A percentile compares a stretch with the other conserved stretches of the same genome.
phyloP scores from a whole-genome alignment of 2,797 vertebrate species.

The Synaphobranchus kaupii region DNA sequence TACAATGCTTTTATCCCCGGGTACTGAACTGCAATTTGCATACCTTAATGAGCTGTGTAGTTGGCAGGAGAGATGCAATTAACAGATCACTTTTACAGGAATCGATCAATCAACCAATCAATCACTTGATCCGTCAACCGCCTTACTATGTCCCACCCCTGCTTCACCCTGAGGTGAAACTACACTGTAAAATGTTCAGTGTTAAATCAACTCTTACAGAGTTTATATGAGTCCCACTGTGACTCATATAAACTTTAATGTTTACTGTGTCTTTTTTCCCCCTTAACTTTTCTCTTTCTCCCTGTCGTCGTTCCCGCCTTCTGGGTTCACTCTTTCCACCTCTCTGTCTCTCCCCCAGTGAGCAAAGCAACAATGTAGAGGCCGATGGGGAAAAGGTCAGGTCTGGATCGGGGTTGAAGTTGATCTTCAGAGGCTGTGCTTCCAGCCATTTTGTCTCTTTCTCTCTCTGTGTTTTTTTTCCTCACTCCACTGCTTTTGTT shows the following conservation, averaged over 20 bases:
- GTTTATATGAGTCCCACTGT: too few relatives aligned
- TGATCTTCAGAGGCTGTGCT: too few relatives aligned
- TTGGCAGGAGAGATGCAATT: slow-evolving; percentile 57
- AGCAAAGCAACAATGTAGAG: background rate
- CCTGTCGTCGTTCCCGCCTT: background rate
- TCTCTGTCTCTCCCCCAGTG: background rate
- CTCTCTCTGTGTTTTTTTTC: too few relatives aligned
- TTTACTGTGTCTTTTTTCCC: background rate
- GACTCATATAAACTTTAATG: background rate
- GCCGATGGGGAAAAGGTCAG: too few relatives aligned
- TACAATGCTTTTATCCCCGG: slow-evolving; percentile 50
- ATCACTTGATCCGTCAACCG: slow-evolving; percentile 44
- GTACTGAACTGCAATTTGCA: slow-evolving; percentile 56
- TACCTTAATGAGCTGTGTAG: slow-evolving; percentile 66
- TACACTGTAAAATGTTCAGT: too few relatives aligned
- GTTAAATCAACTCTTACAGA: too few relatives aligned
- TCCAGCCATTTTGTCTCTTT: too few relatives aligned
- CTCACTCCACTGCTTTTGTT: too few relatives aligned
- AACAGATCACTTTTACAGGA: slow-evolving; percentile 53
- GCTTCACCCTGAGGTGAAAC: background rate
- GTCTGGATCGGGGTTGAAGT: too few relatives aligned
- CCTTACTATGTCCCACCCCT: background rate
- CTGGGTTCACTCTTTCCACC: background rate
- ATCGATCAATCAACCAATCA: slow-evolving; percentile 53
- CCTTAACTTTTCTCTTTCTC: background rate